phyloP scores from a whole-genome alignment of 2,888 invertebrate genomes.

The Oscheius sp. region DNA sequence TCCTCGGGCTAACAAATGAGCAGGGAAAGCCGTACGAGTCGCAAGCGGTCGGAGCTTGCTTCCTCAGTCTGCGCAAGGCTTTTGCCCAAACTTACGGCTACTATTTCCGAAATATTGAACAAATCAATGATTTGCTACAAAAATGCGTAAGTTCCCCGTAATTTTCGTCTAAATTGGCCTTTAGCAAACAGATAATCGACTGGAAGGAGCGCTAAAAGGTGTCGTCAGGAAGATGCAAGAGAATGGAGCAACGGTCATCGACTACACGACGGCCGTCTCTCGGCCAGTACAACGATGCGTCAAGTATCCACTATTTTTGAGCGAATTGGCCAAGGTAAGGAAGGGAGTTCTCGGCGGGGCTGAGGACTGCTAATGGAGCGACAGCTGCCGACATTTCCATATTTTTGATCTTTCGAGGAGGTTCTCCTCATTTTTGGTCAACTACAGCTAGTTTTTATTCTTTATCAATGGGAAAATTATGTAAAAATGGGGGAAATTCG shows the following conservation, averaged over 20 bases:
- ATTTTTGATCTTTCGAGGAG: no score
- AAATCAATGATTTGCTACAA: slow-evolving; percentile 62
- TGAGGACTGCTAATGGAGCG: no score
- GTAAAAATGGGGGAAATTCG: no score
- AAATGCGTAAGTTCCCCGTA: slow-evolving; percentile 32
- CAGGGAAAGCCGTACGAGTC: slow-evolving; percentile 52
- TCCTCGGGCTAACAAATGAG: slow-evolving; percentile 52
- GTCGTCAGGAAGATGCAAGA: slow-evolving; percentile 50
- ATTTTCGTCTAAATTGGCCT: neutral
- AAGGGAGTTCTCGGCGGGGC: no score
- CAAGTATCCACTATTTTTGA: slow-evolving; percentile 69
- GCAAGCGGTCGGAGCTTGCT: slow-evolving; percentile 55
- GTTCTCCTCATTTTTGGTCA: neutral
- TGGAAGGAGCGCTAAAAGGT: slow-evolving; percentile 58
- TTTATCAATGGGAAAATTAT: no score
- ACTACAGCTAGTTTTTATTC: no score
- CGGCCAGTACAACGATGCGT: slow-evolving; percentile 68
- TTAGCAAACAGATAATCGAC: slow-evolving; percentile 42
- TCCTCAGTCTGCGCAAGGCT: slow-evolving; percentile 62
- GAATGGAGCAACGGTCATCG: slow-evolving; percentile 51
- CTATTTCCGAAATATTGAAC: slow-evolving; percentile 68
- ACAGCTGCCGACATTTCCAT: no score
- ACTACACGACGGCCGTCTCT: slow-evolving; percentile 64
- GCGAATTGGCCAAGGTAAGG: slow-evolving; percentile 62
- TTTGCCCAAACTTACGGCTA: slow-evolving; percentile 67